A percentile compares a stretch with the other conserved stretches of the same genome.
Evolutionary conservation across 92 coral and sea anemone species (phyloP).

Genomic region (Palythoa heliodiscus): DNA sequence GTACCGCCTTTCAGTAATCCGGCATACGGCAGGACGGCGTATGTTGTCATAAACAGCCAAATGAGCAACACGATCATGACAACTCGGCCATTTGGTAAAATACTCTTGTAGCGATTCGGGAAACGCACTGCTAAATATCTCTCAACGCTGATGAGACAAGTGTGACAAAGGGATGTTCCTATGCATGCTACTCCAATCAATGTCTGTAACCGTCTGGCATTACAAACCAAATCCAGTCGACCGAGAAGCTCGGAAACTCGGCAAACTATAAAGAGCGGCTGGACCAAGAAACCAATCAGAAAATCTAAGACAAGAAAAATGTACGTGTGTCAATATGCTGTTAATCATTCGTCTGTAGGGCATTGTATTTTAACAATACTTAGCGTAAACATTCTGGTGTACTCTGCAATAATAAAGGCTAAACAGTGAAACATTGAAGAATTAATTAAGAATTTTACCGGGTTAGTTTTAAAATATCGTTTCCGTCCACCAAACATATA

Average conservation of each 20-base stretch:
- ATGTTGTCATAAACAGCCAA: conserved; percentile 2
- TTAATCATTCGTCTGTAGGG: no score
- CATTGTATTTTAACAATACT: no score
- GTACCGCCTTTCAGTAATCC: neutral
- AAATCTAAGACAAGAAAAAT: neutral
- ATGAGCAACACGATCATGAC: neutral
- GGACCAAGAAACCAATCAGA: neutral
- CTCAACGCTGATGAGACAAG: conserved; percentile 11
- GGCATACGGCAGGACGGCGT: neutral
- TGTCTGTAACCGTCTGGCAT: neutral
- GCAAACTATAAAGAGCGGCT: neutral
- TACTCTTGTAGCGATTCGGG: neutral
- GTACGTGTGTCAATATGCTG: neutral
- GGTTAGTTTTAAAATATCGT: no score
- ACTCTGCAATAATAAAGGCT: no score
- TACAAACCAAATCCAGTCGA: conserved; percentile 6
- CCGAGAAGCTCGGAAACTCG: neutral
- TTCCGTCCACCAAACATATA: no score
- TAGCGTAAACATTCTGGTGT: no score
- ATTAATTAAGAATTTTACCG: no score
- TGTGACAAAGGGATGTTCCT: conserved; percentile 8
- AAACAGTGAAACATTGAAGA: no score
- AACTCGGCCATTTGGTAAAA: neutral
- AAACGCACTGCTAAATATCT: conserved; percentile 17
- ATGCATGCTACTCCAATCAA: neutral